Base-by-base conservation (phyloP, 2,113 vertebrate species). In the Kryptolebias marmoratus region DNA sequence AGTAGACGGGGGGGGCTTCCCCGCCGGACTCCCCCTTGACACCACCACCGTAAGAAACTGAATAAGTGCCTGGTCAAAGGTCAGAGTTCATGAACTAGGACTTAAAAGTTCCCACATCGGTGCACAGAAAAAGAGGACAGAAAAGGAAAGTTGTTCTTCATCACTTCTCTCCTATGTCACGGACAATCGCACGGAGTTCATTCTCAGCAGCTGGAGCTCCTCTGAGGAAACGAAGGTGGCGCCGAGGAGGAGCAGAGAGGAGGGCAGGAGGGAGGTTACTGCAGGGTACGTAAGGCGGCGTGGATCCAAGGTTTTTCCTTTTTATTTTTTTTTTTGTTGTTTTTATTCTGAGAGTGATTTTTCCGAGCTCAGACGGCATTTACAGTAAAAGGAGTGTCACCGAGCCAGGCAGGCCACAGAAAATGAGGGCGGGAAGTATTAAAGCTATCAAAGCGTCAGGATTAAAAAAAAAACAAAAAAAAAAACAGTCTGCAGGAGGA, bases 11-110 rank as follows among this genome's bases (percentile, higher is more conserved):
- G 28, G 56, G 56, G 18, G 30, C 78, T 82, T 83, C 80, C 55
- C 57, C 73, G 63, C 44, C 3, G 65, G 66, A 71, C 71, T 59
- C 82, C 65, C 78, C 62, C 47, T 64, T 69, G 64, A 75, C 59
- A 64, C 81, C 53, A 60, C 64, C 75, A 83, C 79, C 79, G 84
- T 79, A 81, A 73, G 80, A 82, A 77, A 89, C 71, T 84, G 75
- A 88, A 88, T 73, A 84, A 92, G 81, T n/a, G 85, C 86, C 73
- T 27, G 88, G 91, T 93, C 92, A 91, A 88, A 88, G 90, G 91
- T 91, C 86, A 89, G 71, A 94, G 94, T 93, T 94, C 91, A 91
- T 82, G 83, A 93, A 91, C 93, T 80, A 83, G 87, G 89, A 90
- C 87, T 90, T 90, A 80, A 82, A 90, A 88, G 90, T 89, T 92